Evolutionary conservation across 2,888 invertebrate genomes (phyloP).

Genomic region (Omphaloscelis lunosa): DNA sequence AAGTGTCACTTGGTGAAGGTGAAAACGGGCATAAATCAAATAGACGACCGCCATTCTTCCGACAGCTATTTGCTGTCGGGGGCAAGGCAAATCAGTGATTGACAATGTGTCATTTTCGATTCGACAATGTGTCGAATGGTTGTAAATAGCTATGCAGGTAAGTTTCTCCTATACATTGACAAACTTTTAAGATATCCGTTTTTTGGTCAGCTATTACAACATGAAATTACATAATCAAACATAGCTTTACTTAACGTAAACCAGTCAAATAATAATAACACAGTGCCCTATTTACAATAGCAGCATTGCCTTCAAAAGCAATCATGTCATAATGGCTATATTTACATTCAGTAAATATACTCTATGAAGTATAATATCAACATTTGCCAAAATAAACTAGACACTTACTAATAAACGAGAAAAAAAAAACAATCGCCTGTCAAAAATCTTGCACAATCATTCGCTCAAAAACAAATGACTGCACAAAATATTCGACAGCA

Average conservation of each 20-base stretch:
- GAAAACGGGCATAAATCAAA: too few species aligned
- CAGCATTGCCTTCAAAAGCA: not conserved
- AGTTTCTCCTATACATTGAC: not conserved
- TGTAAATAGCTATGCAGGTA: too few species aligned
- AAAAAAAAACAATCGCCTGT: not conserved
- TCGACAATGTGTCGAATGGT: too few species aligned
- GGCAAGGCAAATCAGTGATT: too few species aligned
- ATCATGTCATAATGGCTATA: not conserved
- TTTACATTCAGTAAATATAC: not conserved
- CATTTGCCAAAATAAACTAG: conserved; percentile 4
- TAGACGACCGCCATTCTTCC: too few species aligned
- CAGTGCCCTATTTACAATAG: not conserved
- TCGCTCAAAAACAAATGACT: conserved; percentile 15
- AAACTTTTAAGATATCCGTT: not conserved
- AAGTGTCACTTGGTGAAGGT: too few species aligned
- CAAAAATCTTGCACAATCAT: conserved; percentile 35
- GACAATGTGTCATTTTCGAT: too few species aligned
- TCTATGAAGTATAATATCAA: not conserved
- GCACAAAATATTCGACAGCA: conserved; percentile 14
- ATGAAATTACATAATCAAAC: conserved; percentile 15
- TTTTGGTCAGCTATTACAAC: not conserved
- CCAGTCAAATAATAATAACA: conserved; percentile 2
- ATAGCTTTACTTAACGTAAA: not conserved
- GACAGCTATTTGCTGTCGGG: too few species aligned
- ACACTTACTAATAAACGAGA: not conserved